phyloP scores from a whole-genome alignment of 2,113 vertebrate species.

The Gorilla gorilla region DNA sequence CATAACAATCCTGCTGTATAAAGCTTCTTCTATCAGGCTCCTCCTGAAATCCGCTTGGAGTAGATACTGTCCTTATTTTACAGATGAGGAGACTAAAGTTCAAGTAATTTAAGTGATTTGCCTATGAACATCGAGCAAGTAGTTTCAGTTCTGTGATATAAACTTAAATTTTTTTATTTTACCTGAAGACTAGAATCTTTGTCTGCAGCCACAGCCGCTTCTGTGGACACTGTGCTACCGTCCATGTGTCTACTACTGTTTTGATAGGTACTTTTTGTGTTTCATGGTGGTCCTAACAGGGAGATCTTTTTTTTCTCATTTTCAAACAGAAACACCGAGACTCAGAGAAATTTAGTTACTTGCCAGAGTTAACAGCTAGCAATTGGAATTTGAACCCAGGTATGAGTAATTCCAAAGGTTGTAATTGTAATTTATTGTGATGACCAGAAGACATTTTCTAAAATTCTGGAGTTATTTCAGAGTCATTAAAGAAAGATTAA shows the following conservation, averaged over 20 bases:
- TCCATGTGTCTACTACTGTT: neutral
- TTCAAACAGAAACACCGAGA: neutral
- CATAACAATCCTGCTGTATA: neutral
- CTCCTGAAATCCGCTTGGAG: neutral
- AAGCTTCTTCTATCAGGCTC: neutral
- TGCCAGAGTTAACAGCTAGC: neutral
- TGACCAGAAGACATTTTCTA: neutral
- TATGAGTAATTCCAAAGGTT: neutral
- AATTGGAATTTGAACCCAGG: neutral
- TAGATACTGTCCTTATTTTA: neutral
- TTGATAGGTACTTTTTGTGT: neutral
- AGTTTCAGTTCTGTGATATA: neutral
- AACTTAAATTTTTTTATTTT: neutral
- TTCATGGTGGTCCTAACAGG: neutral
- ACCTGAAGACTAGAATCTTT: neutral
- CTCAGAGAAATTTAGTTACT: neutral
- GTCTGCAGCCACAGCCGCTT: neutral
- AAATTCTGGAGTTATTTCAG: neutral
- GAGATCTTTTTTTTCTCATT: neutral
- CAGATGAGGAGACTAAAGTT: neutral
- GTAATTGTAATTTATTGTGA: neutral
- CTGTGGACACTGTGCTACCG: rapidly evolving
- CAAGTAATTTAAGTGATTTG: neutral
- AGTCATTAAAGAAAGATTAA: slow-evolving; percentile 31
- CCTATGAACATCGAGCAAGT: neutral